A percentile compares a stretch with the other conserved stretches of the same genome.
Conservation (phyloP, 2,113 vertebrate species). For the Centrocercus urophasianus region DNA sequence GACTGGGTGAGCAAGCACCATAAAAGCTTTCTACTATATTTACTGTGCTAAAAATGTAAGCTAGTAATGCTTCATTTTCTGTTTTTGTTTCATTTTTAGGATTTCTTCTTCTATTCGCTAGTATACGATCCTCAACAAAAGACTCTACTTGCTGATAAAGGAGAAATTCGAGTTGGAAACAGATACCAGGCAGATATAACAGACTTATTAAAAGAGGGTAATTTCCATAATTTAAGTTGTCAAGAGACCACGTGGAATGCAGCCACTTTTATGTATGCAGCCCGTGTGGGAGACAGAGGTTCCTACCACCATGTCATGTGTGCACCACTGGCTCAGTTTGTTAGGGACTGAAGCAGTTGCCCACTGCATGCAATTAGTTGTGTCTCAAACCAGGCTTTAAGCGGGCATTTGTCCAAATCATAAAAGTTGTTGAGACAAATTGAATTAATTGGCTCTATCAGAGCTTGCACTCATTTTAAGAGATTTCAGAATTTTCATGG, state of each 20-base stretch:
- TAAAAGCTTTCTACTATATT: background rate
- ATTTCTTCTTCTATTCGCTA: slow-evolving; percentile 98
- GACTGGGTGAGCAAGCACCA: background rate
- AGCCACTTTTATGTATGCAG: background rate
- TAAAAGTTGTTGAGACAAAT: slow-evolving; percentile 51
- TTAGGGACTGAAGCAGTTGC: background rate
- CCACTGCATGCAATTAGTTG: slow-evolving; percentile 1
- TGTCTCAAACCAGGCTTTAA: background rate
- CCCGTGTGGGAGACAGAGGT: background rate
- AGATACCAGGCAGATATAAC: slow-evolving; percentile 98
- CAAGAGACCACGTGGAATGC: background rate
- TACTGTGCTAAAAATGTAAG: background rate
- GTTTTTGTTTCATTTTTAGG: slow-evolving; percentile 79
- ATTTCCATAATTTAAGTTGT: slow-evolving; percentile 6
- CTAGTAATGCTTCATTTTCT: slow-evolving; percentile 18
- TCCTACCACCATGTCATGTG: background rate
- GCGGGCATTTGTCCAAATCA: slow-evolving; percentile 27
- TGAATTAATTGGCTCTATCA: slow-evolving; percentile 34
- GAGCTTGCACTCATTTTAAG: background rate
- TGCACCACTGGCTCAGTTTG: background rate
- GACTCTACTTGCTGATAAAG: slow-evolving; percentile 96
- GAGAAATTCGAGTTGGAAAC: slow-evolving; percentile 96
- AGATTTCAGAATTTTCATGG: slow-evolving; percentile 35
- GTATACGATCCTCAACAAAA: slow-evolving; percentile 99
- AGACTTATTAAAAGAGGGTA: slow-evolving; percentile 93